Base-by-base conservation (phyloP, 2,888 invertebrate species). In the Marasmarcha lunaedactyla region DNA sequence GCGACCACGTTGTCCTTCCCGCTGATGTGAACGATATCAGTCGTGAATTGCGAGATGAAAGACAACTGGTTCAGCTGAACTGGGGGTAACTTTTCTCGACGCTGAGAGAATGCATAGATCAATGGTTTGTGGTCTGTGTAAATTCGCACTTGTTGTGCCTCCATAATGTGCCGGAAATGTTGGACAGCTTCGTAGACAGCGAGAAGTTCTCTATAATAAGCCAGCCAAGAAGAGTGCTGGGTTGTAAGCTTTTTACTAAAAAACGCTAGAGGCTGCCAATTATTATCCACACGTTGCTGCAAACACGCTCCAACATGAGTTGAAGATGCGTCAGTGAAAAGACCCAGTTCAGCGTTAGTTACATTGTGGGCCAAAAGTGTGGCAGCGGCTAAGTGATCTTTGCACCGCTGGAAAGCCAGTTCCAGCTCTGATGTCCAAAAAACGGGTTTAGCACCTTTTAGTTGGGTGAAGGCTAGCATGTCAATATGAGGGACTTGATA, bases 131-230 rank as follows among this genome's bases (percentile, higher is more conserved):
- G 50, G 38, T 48, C 46, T 4, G 44, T 49, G 30, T 35, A 48
- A 1, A 48, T 45, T 1, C 41, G 43, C 1, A 11, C 36, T 7
- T 47, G 47, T 15, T 47, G 43, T 2, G 20, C 44, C 15, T 48
- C 48, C 7, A 45, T 9, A 6, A 53, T 41, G 14, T 55, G 41
- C 1, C 49, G 42, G 20, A 52, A 52, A 36, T 53, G 47, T 9
- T 51, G 47, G 7, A 50, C 47, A 12, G 38, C 39, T 38, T 48
- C 42, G 35, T 50, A 49, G 0, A 50, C 38, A 1, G 43, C 45
- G 1, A 53, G 27, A 0, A 51, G 38, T 34, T 49, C 49, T 1
- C 49, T 14, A 25, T 50, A 46, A 33, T 50, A 50, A 2, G 49
- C 46, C 1, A 49, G 46, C 46, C 46, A 47, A 6, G 20, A 1